Percentiles rank a stretch among this genome's conserved stretches.
Evolutionary conservation across 2,113 vertebrate species (phyloP).

Genomic region (Anser cygnoides): DNA sequence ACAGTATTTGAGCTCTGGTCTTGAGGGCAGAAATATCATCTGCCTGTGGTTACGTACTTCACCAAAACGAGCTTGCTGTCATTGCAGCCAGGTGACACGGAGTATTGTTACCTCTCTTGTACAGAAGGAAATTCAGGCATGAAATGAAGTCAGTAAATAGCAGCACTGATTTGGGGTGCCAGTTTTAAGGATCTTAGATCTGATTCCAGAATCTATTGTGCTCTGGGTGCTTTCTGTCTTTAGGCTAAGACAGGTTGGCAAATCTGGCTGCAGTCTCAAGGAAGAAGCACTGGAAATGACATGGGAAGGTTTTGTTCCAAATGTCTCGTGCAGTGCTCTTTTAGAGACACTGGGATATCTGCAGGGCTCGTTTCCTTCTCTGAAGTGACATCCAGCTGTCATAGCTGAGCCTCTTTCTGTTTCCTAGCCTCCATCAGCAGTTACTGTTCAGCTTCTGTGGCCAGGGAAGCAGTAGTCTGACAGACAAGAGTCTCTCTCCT

Average conservation of each 20-base stretch:
- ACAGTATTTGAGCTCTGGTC: not conserved
- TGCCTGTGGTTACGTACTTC: conserved; percentile 1
- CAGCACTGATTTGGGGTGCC: not conserved
- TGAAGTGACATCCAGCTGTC: not conserved
- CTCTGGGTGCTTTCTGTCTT: not conserved
- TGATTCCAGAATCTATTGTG: not conserved
- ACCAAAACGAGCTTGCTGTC: conserved; percentile 40
- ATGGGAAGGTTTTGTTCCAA: not conserved
- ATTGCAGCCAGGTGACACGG: not conserved
- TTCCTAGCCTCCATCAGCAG: not conserved
- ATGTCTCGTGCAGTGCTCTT: not conserved
- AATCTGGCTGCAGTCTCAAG: not conserved
- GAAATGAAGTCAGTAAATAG: not conserved
- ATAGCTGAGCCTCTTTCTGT: not conserved
- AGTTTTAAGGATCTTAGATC: not conserved
- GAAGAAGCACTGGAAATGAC: not conserved
- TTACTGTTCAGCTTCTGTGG: not conserved
- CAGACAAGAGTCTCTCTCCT: not conserved
- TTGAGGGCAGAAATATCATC: not conserved
- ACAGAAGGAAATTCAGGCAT: not conserved
- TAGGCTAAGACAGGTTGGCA: not conserved
- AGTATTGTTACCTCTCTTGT: not conserved
- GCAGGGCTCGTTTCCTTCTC: not conserved
- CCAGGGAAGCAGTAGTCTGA: not conserved
- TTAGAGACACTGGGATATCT: not conserved